Evolutionary conservation across 2,888 invertebrate genomes (phyloP), one percentile per base, ranked within the genome.

Genomic region (Phengaris arion): DNA sequence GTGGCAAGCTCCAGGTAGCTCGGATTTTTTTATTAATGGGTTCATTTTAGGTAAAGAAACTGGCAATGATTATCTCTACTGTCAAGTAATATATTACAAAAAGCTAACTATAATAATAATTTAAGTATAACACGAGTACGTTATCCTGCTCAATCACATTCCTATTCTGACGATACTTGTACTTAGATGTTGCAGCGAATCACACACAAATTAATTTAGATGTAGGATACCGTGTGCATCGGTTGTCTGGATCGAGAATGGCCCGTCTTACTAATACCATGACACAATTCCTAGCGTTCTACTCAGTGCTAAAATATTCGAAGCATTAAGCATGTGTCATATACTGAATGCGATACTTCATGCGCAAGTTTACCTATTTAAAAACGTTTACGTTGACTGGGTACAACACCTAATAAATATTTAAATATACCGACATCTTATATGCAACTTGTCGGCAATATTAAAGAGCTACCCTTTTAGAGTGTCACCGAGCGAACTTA

Each of bases 191-290:
- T 35, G 4, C 35, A 35, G 35, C 3, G 4, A 35, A 35, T 4
- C 1, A 35, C 4, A 35, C 35, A 35, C 48, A 48, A 48, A 48
- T 48, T 52, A 52, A 12, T 64, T 45, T 6, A 70, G 22, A 10
- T 10, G 6, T 15, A 51, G 10, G n/a, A 69, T 48, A 13, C 7
- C 9, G 9, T 48, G n/a, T 5, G 10, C 70, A 70, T 70, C 2
- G 0, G 13, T 22, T 52, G 22, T 54, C 51, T 54, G 52, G 35
- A 35, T 54, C 10, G 72, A 72, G 72, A 54, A 72, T 35, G 54
- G 72, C 72, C 54, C 72, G 54, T 72, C 52, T 52, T 52, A 7
- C 51, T 52, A 54, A 72, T 54, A 48, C 54, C 72, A n/a, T 52
- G 35, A 72, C 52, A 15, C 22, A 45, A 72, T 72, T 35, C 72